Evolutionary conservation across 2,888 invertebrate genomes (phyloP).

Genomic region (Clepsis dumicolana): DNA sequence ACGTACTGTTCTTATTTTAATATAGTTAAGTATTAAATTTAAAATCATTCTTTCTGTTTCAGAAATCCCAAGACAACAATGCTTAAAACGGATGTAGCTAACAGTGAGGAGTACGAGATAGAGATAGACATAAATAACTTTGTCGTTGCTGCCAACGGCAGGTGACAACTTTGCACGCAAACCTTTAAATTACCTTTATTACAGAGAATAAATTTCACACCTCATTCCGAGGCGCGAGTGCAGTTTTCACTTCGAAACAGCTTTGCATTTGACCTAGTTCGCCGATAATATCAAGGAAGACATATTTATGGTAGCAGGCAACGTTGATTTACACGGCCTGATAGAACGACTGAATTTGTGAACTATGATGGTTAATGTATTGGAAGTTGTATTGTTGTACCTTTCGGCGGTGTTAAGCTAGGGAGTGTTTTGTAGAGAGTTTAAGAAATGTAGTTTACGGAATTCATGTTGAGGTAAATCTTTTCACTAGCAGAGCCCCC

Average conservation of each 20-base stretch:
- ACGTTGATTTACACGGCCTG: constrained; percentile 9
- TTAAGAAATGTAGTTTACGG: neutral
- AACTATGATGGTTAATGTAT: constrained; percentile 1
- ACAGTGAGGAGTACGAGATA: too few relatives aligned
- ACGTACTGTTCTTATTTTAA: neutral
- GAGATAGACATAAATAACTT: too few relatives aligned
- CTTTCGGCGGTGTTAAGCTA: neutral
- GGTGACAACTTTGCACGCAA: neutral
- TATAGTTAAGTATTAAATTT: neutral
- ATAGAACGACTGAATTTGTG: constrained; percentile 6
- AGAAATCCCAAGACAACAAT: too few relatives aligned
- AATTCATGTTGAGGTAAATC: too few relatives aligned
- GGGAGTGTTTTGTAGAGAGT: constrained; percentile 13
- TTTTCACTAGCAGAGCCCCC: too few relatives aligned
- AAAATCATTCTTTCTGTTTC: neutral
- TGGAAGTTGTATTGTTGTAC: neutral
- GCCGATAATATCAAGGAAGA: constrained; percentile 14
- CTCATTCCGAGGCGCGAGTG: constrained; percentile 10
- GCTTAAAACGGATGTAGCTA: too few relatives aligned
- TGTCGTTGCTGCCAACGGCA: neutral
- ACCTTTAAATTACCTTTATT: constrained; percentile 14
- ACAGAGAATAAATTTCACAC: constrained; percentile 15
- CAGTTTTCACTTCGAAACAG: constrained; percentile 16
- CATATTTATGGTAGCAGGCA: constrained; percentile 5
- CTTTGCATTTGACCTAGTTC: constrained; percentile 17